These are phyloP conservation scores for Atlantisia rogersi DNA, from an alignment of 2,113 vertebrate species.

Conservation along the genomic window DNA sequence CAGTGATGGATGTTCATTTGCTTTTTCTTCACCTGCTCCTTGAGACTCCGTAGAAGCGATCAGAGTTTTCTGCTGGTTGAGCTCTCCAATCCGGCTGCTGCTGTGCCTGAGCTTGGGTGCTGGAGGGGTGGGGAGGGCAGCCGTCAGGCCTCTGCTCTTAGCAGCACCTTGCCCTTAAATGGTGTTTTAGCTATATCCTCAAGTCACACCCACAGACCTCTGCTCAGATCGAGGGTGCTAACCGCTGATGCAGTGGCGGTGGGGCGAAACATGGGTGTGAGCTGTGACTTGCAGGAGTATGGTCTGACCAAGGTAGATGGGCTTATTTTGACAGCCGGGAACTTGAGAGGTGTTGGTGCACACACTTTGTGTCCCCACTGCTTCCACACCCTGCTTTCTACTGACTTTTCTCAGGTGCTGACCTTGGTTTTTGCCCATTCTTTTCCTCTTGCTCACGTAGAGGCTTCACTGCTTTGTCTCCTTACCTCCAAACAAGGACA, in stretches of 20 bases:
- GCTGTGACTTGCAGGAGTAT: background rate
- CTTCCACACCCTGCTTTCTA: background rate
- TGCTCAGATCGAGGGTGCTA: background rate
- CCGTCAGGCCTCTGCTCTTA: accelerated
- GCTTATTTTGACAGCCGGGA: background rate
- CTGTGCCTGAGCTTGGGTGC: background rate
- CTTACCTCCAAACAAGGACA: background rate
- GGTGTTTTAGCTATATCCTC: background rate
- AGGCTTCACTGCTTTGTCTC: background rate
- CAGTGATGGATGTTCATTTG: background rate
- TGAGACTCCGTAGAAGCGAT: accelerated
- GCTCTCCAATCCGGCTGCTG: background rate
- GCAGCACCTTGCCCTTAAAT: background rate
- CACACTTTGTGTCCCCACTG: background rate
- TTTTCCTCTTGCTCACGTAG: background rate
- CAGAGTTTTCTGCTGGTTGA: background rate
- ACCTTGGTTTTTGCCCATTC: background rate
- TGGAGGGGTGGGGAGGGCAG: background rate
- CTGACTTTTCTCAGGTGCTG: background rate
- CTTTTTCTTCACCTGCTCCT: background rate
- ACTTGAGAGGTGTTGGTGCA: background rate
- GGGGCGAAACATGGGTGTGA: accelerated
- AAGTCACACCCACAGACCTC: background rate
- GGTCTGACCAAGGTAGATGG: background rate
- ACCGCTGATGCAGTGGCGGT: accelerated